Evolutionary conservation across 2,113 vertebrate genomes (phyloP).

Genomic region (Riparia riparia): DNA sequence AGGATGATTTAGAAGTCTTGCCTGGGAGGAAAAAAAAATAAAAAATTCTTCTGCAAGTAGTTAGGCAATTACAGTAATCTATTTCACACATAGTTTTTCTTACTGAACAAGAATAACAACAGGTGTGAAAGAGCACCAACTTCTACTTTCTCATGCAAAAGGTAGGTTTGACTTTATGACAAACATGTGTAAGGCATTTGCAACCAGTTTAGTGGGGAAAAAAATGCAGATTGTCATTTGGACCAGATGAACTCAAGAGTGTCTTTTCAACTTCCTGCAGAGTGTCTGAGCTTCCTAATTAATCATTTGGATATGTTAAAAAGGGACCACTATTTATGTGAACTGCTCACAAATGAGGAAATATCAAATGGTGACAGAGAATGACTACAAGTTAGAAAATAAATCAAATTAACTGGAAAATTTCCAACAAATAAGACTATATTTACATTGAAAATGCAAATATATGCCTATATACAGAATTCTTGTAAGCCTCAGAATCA

Average conservation of each 20-base stretch:
- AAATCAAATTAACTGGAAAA: background rate
- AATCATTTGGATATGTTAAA: background rate
- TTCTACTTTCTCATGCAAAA: background rate
- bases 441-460: conserved; percentile 14
- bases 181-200: conserved; percentile 9
- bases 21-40: background rate
- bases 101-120: background rate
- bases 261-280: background rate
- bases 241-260: background rate
- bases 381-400: background rate
- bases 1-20: background rate
- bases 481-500: background rate
- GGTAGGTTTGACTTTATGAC: background rate
- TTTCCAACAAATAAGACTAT: background rate
- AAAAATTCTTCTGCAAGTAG: background rate
- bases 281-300: background rate
- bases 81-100: conserved; percentile 8
- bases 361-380: background rate
- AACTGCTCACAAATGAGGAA: background rate
- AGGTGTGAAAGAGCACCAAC: background rate
- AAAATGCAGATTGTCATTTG: background rate
- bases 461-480: background rate
- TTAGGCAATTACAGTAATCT: background rate
- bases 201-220: background rate
- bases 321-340: background rate